Conservation (phyloP, 1,140 invertebrate species). For the Lepidostoma basale region DNA sequence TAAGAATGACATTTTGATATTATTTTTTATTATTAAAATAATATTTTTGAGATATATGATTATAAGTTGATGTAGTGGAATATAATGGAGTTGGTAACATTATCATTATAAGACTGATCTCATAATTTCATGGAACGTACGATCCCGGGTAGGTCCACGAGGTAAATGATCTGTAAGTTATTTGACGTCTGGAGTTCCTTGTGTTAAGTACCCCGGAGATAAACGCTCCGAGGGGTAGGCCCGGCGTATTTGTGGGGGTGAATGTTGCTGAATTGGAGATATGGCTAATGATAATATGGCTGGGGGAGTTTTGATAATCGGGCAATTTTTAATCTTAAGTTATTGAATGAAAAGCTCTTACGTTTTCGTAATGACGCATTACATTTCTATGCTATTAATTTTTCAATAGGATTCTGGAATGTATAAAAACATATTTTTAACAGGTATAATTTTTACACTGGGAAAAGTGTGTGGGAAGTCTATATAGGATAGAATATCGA, state of each 20-base stretch:
- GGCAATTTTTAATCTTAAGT: conserved; percentile 3
- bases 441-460: too few relatives aligned
- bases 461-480: too few relatives aligned
- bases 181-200: conserved; percentile 8
- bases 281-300: conserved; percentile 20
- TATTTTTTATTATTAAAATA: too few relatives aligned
- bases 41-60: too few relatives aligned
- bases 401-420: too few relatives aligned
- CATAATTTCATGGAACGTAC: not conserved
- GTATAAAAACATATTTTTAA: too few relatives aligned
- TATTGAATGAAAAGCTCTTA: not conserved
- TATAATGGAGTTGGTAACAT: not conserved
- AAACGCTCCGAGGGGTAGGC: not conserved
- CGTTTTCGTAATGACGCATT: not conserved
- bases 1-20: too few relatives aligned
- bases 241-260: not conserved
- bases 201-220: conserved; percentile 2
- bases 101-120: not conserved
- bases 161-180: conserved; percentile 21
- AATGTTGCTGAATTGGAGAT: conserved; percentile 28
- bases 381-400: too few relatives aligned
- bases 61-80: not conserved
- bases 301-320: conserved; percentile 13
- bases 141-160: not conserved
- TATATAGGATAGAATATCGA: too few relatives aligned